These are phyloP conservation scores for Neolamprologus toae DNA, from an alignment of 2,113 vertebrate genomes.

Conservation along the genomic window DNA sequence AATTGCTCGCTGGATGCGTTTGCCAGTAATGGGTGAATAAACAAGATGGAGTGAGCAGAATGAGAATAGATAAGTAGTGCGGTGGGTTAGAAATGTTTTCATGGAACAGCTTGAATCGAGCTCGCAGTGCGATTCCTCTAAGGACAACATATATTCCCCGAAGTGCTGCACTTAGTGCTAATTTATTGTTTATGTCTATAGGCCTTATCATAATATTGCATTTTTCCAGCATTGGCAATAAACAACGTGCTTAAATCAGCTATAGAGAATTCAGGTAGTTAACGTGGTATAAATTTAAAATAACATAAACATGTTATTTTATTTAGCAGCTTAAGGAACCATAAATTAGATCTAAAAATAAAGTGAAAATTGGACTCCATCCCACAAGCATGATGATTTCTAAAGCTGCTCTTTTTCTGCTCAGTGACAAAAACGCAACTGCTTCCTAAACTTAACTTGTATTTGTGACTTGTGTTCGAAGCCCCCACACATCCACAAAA, in stretches of 20 bases:
- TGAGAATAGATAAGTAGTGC: neutral
- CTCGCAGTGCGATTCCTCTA: neutral
- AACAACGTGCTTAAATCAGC: neutral
- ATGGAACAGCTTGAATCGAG: neutral
- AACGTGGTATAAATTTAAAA: neutral
- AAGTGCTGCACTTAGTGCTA: neutral
- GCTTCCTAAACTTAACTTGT: neutral
- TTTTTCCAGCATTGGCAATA: neutral
- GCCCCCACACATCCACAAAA: neutral
- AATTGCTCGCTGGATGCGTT: neutral
- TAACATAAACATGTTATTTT: neutral
- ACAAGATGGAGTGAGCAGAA: constrained; percentile 5
- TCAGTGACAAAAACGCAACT: neutral
- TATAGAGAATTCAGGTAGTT: neutral
- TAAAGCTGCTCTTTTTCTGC: neutral
- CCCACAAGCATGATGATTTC: neutral
- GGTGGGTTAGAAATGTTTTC: neutral
- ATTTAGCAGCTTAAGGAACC: neutral
- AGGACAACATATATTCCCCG: neutral
- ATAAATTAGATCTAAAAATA: neutral
- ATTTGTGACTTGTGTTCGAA: neutral
- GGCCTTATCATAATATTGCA: neutral
- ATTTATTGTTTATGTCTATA: neutral
- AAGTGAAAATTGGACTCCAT: neutral
- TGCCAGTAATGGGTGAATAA: constrained; percentile 29